Evolutionary conservation across 2,113 vertebrate genomes (phyloP).

Genomic region (Rhipidura dahli): DNA sequence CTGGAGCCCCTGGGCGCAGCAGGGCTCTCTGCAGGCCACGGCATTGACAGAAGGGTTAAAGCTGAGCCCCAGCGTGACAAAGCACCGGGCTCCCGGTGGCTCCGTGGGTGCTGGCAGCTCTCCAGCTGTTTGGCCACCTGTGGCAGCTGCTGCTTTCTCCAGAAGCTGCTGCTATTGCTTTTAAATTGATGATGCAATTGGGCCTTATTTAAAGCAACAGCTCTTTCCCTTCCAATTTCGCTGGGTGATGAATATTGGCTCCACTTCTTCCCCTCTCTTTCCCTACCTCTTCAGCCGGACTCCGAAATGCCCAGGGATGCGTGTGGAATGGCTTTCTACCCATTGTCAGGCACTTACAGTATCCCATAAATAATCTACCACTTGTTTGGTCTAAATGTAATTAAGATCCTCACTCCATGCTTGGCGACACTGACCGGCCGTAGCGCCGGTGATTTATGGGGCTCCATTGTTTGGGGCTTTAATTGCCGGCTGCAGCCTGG

Average conservation of each 20-base stretch:
- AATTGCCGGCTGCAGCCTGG: constrained; percentile 65
- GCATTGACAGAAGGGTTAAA: background rate
- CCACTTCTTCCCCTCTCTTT: background rate
- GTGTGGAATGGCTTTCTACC: constrained; percentile 37
- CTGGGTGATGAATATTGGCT: constrained; percentile 14
- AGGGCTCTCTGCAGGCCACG: background rate
- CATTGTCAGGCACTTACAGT: constrained; percentile 56
- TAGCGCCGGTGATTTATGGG: constrained; percentile 59
- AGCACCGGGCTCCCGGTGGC: background rate
- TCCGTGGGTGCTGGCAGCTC: constrained; percentile 39
- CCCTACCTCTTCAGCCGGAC: background rate
- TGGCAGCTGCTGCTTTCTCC: constrained; percentile 50
- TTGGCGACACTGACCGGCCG: constrained; percentile 64
- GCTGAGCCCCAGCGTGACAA: background rate
- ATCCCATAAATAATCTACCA: constrained; percentile 67
- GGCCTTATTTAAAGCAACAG: constrained; percentile 56
- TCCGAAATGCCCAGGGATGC: constrained; percentile 21
- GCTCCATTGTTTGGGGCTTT: constrained; percentile 61
- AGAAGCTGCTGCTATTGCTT: constrained; percentile 47
- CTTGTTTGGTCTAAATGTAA: constrained; percentile 71
- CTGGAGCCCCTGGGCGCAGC: background rate
- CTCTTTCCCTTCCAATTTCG: constrained; percentile 16
- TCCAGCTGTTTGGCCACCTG: constrained; percentile 66
- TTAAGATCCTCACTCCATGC: constrained; percentile 69
- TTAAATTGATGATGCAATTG: constrained; percentile 60